Evolutionary conservation across 1,140 invertebrate species (phyloP), one percentile per base, ranked within the genome.

Genomic region (Mactra quadrangularis): DNA sequence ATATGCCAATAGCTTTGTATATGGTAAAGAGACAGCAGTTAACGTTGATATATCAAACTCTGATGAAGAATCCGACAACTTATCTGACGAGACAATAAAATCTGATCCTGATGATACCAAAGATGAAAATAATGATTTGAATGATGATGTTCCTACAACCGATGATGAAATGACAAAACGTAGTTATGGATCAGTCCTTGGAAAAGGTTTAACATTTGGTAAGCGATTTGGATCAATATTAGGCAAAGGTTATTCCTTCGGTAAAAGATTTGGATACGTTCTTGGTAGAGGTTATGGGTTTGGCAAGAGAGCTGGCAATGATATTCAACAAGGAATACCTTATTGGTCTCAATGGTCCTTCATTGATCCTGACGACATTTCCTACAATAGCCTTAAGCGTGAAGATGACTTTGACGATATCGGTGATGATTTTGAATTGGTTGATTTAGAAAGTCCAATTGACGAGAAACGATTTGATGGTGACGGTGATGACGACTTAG

Each of bases 251-350:
- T 60, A 50, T 35, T 31, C 11, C 3, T 76, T 76, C 19, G 74
- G 74, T 13, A 76, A 76, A 35, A 35, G 55, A 13, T 76, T 25
- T 52, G 71, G 71, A 0, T 57, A 50, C 15, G 11, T 75, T 22
- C 52, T 75, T 7, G 74, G 74, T n/a, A 45, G 62, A 31, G 74
- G 74, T 4, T 76, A 60, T 25, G n/a, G 11, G 4, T 62, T 64
- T 19, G 59, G 74, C 33, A 76, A 76, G 27, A 41, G 6, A 41
- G 6, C 6, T 15, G 59, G 74, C 2, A 60, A 60, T 25, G n/a
- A 9, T 6, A 50, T 64, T 31, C 41, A 55, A 50, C 62, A 76
- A 45, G 27, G 64, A 22, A 17, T 1, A 3, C 19, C 38, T 7
- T n/a, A 27, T 31, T 0, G 3, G 15, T 68, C 17, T 25, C 9